Evolutionary conservation across 2,888 invertebrate genomes (phyloP).

Genomic region (Lithophane ornitopus): DNA sequence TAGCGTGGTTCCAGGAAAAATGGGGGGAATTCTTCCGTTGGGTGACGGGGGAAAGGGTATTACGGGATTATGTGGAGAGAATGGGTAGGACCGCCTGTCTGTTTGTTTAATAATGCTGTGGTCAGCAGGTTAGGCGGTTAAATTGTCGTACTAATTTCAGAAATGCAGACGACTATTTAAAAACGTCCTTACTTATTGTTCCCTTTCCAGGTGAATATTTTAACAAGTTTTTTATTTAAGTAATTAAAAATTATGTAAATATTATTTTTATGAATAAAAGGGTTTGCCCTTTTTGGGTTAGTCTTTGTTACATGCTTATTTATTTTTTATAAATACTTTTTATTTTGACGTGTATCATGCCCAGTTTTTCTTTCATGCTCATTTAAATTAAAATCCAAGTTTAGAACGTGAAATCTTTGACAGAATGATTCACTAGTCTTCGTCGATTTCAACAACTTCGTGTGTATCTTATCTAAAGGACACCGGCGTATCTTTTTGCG

Average conservation of each 20-base stretch:
- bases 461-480: constrained; percentile 63
- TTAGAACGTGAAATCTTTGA: constrained; percentile 13
- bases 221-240: too few species aligned
- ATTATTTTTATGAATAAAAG: too few species aligned
- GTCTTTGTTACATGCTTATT: too few species aligned
- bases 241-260: background rate
- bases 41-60: constrained; percentile 16
- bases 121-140: constrained; percentile 21
- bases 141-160: constrained; percentile 22
- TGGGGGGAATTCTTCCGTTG: constrained; percentile 18
- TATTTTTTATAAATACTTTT: background rate
- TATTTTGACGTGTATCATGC: too few species aligned
- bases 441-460: constrained; percentile 44
- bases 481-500: constrained; percentile 78
- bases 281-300: background rate
- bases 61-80: constrained; percentile 32
- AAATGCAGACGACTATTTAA: constrained; percentile 6
- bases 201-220: background rate
- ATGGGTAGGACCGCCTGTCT: constrained; percentile 21
- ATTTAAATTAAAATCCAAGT: constrained; percentile 6
- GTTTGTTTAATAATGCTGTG: constrained; percentile 48
- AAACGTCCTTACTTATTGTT: constrained; percentile 1
- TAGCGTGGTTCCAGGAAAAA: constrained; percentile 42
- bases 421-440: constrained; percentile 38
- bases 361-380: background rate